Conservation (phyloP, 2,888 invertebrate species). For the Helleia helle region DNA sequence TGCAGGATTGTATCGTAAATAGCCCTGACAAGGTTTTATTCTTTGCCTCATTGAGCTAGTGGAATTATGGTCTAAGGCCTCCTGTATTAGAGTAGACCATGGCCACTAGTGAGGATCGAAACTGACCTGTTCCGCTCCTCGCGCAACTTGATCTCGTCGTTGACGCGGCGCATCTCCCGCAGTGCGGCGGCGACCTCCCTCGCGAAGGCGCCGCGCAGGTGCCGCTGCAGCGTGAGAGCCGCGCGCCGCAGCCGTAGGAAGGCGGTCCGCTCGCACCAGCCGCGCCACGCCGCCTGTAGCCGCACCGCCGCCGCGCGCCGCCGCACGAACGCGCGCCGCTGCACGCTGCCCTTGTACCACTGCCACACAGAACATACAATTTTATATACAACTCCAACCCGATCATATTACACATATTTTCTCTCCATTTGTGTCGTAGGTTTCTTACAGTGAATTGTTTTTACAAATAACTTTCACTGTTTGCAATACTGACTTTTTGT, state of each 20-base stretch:
- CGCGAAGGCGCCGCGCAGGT: constrained; percentile 91
- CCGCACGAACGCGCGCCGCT: constrained; percentile 78
- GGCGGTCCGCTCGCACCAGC: constrained; percentile 87
- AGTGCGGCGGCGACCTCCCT: constrained; percentile 90
- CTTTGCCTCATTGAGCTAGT: no score
- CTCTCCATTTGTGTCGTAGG: no score
- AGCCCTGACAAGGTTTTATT: no score
- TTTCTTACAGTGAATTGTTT: no score
- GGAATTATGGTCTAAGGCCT: no score
- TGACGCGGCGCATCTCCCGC: constrained; percentile 89
- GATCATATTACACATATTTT: background rate
- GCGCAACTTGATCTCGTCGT: constrained; percentile 88
- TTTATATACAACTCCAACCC: background rate
- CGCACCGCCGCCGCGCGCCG: constrained; percentile 79
- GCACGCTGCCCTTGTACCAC: constrained; percentile 79
- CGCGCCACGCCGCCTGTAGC: constrained; percentile 88
- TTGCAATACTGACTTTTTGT: constrained; percentile 75
- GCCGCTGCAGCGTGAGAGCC: constrained; percentile 88
- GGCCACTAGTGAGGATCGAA: constrained; percentile 1
- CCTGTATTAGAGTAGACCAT: no score
- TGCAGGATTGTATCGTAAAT: no score
- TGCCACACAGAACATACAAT: constrained; percentile 24
- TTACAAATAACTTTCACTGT: no score
- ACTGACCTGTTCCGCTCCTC: constrained; percentile 72
- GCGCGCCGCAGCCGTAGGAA: constrained; percentile 88